phyloP scores from a whole-genome alignment of 2,797 vertebrate species.

The Tragelaphus oryx region DNA sequence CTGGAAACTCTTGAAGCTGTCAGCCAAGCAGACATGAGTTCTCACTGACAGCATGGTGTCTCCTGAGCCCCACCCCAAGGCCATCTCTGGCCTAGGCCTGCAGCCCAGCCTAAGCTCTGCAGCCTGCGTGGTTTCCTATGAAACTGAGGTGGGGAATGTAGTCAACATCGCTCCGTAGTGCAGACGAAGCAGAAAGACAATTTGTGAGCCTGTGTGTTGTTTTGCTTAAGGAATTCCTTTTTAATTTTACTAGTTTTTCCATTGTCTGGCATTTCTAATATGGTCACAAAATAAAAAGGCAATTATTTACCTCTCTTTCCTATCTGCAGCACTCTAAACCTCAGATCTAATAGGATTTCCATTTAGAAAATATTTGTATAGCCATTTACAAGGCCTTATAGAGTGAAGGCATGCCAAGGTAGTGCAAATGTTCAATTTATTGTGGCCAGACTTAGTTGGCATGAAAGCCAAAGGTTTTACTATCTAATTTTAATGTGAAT shows the following conservation, averaged over 20 bases:
- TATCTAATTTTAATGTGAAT: constrained; percentile 62
- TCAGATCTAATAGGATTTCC: constrained; percentile 68
- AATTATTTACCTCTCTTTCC: constrained; percentile 74
- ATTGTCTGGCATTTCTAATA: constrained; percentile 76
- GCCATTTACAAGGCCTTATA: constrained; percentile 79
- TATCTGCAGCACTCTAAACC: constrained; percentile 73
- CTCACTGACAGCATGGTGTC: background rate
- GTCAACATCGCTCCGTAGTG: background rate
- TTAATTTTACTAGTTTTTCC: constrained; percentile 74
- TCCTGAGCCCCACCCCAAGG: background rate
- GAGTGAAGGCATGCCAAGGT: constrained; percentile 73
- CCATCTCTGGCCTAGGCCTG: background rate
- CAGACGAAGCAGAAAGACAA: constrained; percentile 46
- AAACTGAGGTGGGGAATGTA: background rate
- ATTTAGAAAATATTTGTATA: constrained; percentile 76
- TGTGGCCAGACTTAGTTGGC: constrained; percentile 65
- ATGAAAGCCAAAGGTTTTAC: constrained; percentile 58
- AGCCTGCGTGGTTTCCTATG: background rate
- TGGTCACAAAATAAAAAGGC: constrained; percentile 66
- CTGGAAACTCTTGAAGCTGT: background rate
- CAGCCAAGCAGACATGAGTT: background rate
- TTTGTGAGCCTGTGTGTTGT: constrained; percentile 59
- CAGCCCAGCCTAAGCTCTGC: background rate
- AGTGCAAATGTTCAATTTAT: constrained; percentile 76
- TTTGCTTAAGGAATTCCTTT: constrained; percentile 62